Base-by-base conservation (phyloP, 2,797 vertebrate genomes). In the Galago senegalensis region DNA sequence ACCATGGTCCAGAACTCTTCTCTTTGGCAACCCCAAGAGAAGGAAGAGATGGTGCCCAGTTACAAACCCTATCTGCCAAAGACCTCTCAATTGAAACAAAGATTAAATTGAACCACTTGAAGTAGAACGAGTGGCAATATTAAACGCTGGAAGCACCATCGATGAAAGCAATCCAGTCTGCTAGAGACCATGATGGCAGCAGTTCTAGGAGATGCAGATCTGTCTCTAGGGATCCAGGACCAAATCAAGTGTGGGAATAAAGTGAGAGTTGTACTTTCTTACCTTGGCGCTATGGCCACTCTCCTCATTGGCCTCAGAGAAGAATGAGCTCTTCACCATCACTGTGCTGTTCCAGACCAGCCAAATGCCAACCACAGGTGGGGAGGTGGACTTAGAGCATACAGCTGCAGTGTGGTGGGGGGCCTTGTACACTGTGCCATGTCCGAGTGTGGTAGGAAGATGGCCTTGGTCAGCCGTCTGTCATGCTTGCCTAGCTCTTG, bases 1-100 rank as follows among this genome's bases (percentile, higher is more conserved):
- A 21, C 69, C 56, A 21, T 96, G 94, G 90, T 88, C 91, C 88
- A 92, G 11, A 58, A 60, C 43, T 91, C 96, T 96, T 97, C 95
- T 96, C 95, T 97, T 8, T 95, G 94, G 92, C 77, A 29, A 83
- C 43, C 43, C 96, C 89, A 94, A 95, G 93, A 96, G 94, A 97
- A 97, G 89, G 56, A 96, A 82, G 70, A 95, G 81, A 95, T 86
- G 85, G 84, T 96, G 34, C 87, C 96, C 80, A 58, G 29, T 75
- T 49, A 72, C 29, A 95, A 63, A 40, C 27, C 72, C 9, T 34
- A 8, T 75, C 86, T 91, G 63, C 77, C 53, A 65, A 65, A 80
- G 29, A 72, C 58, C 69, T 82, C 80, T 87, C 82, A 46, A 21
- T 10, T 61, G 91, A 84, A 40, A 89, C 16, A 67, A 77, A 96